Base-by-base conservation (phyloP, 2,888 invertebrate genomes). In the Cacoxenus indagator region DNA sequence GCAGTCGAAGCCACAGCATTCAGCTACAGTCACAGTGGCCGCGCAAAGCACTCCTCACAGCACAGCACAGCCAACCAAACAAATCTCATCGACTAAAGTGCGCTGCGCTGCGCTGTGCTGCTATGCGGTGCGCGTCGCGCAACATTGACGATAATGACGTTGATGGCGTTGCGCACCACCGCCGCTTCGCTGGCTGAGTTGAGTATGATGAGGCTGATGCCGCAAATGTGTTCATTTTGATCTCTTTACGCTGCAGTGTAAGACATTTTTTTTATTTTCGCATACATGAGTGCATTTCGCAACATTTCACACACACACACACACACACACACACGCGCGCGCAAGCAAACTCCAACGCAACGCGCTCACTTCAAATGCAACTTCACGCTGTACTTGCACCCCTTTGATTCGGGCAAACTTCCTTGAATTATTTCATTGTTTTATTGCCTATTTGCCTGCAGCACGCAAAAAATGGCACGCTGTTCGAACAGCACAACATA, bases 161-260 rank as follows among this genome's bases (percentile, higher is more conserved):
- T 55, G 55, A 14, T 55, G 55, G n/a, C 27, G 55, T 55, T 48
- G 48, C 17, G 0, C 37, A 14, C 14, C 14, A 14, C 37, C 14
- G 37, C 37, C 14, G 37, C 1, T 37, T 4, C 17, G 8, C 1
- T 48, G 48, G 2, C 6, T 14, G 5, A 6, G 48, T 2, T 31
- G 26, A 57, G n/a, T n/a, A 57, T 57, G 57, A 8, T 57, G 29
- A 29, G 27, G 57, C 8, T 4, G 45, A 67, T 76, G 72, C 69
- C 76, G 73, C 67, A 78, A 80, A 81, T 82, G 82, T 80, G 76
- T 82, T 81, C 78, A 81, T 81, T 81, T 81, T 82, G 80, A 81
- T 81, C 80, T 81, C 80, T 81, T 76, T 78, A 82, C 80, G 82
- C 78, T 81, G 78, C 75, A 76, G 80, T 82, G 82, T 76, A 72